Base-by-base conservation (phyloP, 2,888 invertebrate species). In the Tiliacea aurago region DNA sequence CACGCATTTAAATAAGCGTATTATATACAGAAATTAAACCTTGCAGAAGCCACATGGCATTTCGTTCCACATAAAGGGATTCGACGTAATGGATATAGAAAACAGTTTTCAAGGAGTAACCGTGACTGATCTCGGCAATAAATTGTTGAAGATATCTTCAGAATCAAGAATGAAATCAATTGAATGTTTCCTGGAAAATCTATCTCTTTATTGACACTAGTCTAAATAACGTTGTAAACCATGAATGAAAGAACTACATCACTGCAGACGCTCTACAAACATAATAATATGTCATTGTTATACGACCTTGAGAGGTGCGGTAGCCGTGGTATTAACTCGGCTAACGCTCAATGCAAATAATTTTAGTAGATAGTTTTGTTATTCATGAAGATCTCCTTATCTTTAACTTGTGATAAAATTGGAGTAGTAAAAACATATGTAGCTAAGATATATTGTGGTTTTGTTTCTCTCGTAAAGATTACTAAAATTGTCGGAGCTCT, bases 281-380 rank as follows among this genome's bases (percentile, higher is more conserved):
- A 64, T 70, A 67, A 55, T 59, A 63, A 70, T 62, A 69, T 67
- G 63, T 55, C 74, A 73, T 84, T 70, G 80, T 76, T 28, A 67
- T 41, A 45, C 33, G 81, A 67, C 81, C 81, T 83, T 73, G 66
- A 79, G 83, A 64, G 73, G 73, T 41, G 67, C 83, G 23, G 72
- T 10, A 49, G 63, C 83, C 59, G 78, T 49, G 47, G 73, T 37
- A 9, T 41, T 7, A 65, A 77, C 9, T 51, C 73, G 4, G 4
- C n/a, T 76, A 23, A 33, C 63, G 67, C 61, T 65, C 23, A n/a
- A 79, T 80, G 37, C 33, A 79, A 79, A 83, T 66, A 28, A 28
- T 33, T 56, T 56, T 10, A 56, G 63, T 55, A 58, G 72, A 78
- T 55, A 76, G 53, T 10, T 55, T n/a, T 78, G 70, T 61, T 53